These are phyloP conservation scores for Drosophila sordidula DNA, from an alignment of 2,888 invertebrate genomes.

Conservation along the genomic window DNA sequence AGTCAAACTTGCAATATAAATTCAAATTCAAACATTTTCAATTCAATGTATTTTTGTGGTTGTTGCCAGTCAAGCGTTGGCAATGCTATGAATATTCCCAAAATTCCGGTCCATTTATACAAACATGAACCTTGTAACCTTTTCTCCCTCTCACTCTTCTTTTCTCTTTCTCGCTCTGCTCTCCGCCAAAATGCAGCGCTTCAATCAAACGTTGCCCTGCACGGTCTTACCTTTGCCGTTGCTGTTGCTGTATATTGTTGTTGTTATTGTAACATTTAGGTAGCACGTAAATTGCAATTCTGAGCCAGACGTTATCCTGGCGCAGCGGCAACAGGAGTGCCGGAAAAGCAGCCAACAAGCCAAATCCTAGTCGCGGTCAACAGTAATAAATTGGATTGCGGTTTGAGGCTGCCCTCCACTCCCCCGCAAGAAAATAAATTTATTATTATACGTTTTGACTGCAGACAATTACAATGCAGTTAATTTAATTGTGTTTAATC, in stretches of 20 bases:
- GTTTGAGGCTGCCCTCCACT: slow-evolving; percentile 2
- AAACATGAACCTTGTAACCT: slow-evolving; percentile 37
- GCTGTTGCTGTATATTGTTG: slow-evolving; percentile 35
- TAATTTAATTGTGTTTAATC: slow-evolving; percentile 60
- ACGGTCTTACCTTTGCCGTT: slow-evolving; percentile 35
- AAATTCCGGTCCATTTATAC: slow-evolving; percentile 41
- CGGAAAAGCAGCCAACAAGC: slow-evolving; percentile 28
- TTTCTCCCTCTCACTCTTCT: slow-evolving; percentile 4
- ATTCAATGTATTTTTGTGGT: slow-evolving; percentile 77
- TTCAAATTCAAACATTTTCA: slow-evolving; percentile 79
- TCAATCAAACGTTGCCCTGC: slow-evolving; percentile 65
- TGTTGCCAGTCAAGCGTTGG: slow-evolving; percentile 73
- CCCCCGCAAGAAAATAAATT: slow-evolving; percentile 44
- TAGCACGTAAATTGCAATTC: slow-evolving; percentile 72
- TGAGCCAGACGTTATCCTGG: slow-evolving; percentile 36
- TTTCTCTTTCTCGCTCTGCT: background rate
- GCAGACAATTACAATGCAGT: slow-evolving; percentile 57
- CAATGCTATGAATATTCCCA: slow-evolving; percentile 69
- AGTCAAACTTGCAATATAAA: slow-evolving; percentile 78
- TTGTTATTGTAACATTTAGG: slow-evolving; percentile 56
- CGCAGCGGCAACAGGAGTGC: slow-evolving; percentile 18
- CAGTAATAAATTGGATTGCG: slow-evolving; percentile 75
- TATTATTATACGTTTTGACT: slow-evolving; percentile 52
- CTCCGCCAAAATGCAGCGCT: slow-evolving; percentile 54
- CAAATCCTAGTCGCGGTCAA: slow-evolving; percentile 67